These are phyloP conservation scores for Microctonus aethiopoides DNA, from an alignment of 2,888 invertebrate species.

Conservation along the genomic window DNA sequence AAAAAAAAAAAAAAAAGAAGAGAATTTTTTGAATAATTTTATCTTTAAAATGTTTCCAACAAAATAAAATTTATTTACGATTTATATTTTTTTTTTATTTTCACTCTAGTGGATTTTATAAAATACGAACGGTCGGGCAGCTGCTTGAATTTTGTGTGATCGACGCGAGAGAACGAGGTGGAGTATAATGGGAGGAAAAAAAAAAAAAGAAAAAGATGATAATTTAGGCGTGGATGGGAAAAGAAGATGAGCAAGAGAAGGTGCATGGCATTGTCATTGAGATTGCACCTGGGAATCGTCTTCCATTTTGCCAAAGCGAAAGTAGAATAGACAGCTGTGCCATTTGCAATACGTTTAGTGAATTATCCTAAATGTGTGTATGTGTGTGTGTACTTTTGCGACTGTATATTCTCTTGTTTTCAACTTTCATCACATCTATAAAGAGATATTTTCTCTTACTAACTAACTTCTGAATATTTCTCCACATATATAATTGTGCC, in stretches of 20 bases:
- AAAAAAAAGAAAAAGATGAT: background rate
- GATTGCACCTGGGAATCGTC: conserved; percentile 35
- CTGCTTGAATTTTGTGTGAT: conserved; percentile 22
- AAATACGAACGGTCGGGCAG: conserved; percentile 33
- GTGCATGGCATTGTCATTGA: conserved; percentile 34
- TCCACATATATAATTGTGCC: no score
- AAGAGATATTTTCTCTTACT: background rate
- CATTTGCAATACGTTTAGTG: conserved; percentile 24
- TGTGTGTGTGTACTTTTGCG: background rate
- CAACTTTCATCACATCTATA: background rate
- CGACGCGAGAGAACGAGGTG: background rate
- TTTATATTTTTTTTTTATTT: background rate
- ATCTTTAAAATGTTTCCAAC: no score
- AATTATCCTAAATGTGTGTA: conserved; percentile 28
- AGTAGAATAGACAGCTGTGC: conserved; percentile 36
- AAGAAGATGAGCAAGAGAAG: conserved; percentile 10
- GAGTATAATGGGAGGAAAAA: background rate
- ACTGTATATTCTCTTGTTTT: background rate
- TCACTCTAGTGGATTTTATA: background rate
- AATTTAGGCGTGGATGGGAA: no score
- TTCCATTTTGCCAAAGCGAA: conserved; percentile 25
- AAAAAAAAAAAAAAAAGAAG: no score
- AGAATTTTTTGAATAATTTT: no score
- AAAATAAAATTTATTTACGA: no score
- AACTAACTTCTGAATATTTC: background rate